phyloP scores from a whole-genome alignment of 2,888 invertebrate genomes.

The Therioaphis trifolii region DNA sequence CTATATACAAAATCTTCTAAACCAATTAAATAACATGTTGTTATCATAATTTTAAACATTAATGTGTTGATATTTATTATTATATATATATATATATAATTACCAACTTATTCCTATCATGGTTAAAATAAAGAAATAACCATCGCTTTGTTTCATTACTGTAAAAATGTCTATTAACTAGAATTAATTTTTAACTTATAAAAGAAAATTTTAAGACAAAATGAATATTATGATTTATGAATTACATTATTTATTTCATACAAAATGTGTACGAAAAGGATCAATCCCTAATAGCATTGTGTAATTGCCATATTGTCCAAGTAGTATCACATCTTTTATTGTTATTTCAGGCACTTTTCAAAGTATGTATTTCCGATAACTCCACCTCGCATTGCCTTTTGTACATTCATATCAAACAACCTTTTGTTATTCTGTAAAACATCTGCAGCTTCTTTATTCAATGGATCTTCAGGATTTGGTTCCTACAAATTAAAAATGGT shows the following conservation, averaged over 20 bases:
- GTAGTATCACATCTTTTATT: slow-evolving; percentile 27
- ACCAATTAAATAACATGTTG: slow-evolving; percentile 56
- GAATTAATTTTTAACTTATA: slow-evolving; percentile 17
- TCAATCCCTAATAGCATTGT: slow-evolving; percentile 24
- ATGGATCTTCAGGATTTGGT: slow-evolving; percentile 97
- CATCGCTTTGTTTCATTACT: slow-evolving; percentile 14
- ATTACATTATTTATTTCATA: slow-evolving; percentile 58
- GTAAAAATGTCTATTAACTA: slow-evolving; percentile 43
- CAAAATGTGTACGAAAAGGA: slow-evolving; percentile 50
- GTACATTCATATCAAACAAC: slow-evolving; percentile 95
- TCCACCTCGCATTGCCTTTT: slow-evolving; percentile 95
- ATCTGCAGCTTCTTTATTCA: slow-evolving; percentile 98
- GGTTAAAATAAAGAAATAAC: slow-evolving; percentile 28
- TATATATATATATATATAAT: too few relatives aligned
- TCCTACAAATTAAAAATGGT: slow-evolving; percentile 74
- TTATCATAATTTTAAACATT: slow-evolving; percentile 57
- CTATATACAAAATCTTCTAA: slow-evolving; percentile 58
- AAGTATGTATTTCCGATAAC: slow-evolving; percentile 94
- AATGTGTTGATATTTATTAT: slow-evolving; percentile 49
- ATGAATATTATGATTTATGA: slow-evolving; percentile 44
- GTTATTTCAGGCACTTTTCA: slow-evolving; percentile 94
- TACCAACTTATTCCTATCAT: slow-evolving; percentile 35
- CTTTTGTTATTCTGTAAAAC: slow-evolving; percentile 93
- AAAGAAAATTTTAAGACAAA: slow-evolving; percentile 38
- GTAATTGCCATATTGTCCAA: slow-evolving; percentile 11